phyloP scores from a whole-genome alignment of 2,888 invertebrate species.

The Noctua comes region DNA sequence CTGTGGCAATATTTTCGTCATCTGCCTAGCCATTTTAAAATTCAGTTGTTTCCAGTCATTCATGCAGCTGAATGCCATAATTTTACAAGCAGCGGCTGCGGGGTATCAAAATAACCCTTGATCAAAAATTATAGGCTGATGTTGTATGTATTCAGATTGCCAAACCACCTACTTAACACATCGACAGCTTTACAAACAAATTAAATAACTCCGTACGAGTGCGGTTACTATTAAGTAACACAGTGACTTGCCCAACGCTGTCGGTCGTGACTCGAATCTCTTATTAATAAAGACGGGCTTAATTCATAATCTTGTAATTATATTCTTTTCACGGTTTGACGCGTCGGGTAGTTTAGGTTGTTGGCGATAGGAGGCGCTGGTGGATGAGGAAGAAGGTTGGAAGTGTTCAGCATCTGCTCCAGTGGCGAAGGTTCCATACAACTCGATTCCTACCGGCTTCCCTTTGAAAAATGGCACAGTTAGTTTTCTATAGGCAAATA shows the following conservation, averaged over 20 bases:
- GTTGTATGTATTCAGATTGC: not conserved
- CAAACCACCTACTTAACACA: not conserved
- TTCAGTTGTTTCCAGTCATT: not conserved
- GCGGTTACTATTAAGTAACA: conserved; percentile 49
- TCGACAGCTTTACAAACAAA: conserved; percentile 11
- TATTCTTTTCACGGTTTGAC: conserved; percentile 39
- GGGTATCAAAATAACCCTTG: not conserved
- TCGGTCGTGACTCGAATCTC: conserved; percentile 49
- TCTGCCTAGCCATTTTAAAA: not conserved
- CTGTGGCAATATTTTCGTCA: too few relatives aligned
- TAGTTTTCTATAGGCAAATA: too few relatives aligned
- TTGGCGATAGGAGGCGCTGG: not conserved
- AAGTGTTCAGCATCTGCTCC: not conserved
- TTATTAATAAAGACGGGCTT: conserved; percentile 27
- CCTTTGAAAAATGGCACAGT: too few relatives aligned
- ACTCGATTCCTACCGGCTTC: too few relatives aligned
- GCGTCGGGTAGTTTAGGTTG: conserved; percentile 12
- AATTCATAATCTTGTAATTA: conserved; percentile 17
- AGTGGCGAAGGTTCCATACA: too few relatives aligned
- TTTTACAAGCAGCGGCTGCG: not conserved
- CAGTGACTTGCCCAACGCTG: conserved; percentile 47
- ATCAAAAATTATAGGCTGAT: not conserved
- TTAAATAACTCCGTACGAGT: conserved; percentile 44
- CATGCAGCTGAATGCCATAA: not conserved
- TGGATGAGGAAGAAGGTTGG: not conserved